These are phyloP conservation scores for Pyralis farinalis DNA, from an alignment of 2,888 invertebrate genomes.

Conservation along the genomic window DNA sequence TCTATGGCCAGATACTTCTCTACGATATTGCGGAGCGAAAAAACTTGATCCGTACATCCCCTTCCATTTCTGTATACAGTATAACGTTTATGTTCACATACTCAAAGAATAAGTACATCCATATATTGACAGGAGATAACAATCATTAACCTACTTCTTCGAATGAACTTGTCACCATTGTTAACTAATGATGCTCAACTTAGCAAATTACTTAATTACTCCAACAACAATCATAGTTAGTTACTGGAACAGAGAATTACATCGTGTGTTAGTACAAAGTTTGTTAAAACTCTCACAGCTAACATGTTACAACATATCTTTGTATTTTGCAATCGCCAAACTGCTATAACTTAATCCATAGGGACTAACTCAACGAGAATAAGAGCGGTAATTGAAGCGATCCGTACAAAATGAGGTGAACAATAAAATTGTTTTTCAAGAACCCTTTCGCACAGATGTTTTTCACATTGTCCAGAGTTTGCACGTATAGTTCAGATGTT, in stretches of 20 bases:
- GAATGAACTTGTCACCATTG: too few species aligned
- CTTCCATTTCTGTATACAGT: too few species aligned
- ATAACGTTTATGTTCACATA: too few species aligned
- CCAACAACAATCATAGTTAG: not conserved
- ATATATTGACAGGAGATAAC: too few species aligned
- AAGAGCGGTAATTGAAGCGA: not conserved
- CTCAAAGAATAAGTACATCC: too few species aligned
- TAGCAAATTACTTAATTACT: not conserved
- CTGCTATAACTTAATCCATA: not conserved
- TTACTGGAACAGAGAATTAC: not conserved
- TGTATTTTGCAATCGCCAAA: not conserved
- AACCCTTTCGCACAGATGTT: conserved; percentile 9
- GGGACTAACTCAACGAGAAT: not conserved
- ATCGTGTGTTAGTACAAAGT: not conserved
- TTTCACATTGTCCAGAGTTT: conserved; percentile 6
- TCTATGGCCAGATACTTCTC: too few species aligned
- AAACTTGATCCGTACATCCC: too few species aligned
- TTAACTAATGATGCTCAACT: not conserved
- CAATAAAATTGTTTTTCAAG: conserved; percentile 3
- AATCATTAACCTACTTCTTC: too few species aligned
- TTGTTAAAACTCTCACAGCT: not conserved
- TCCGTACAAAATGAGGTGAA: not conserved
- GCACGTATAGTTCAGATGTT: conserved; percentile 1
- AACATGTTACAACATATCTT: not conserved
- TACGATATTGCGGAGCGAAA: too few species aligned